Evolutionary conservation across 2,113 vertebrate species (phyloP).

Genomic region (Lucifuga dentata): DNA sequence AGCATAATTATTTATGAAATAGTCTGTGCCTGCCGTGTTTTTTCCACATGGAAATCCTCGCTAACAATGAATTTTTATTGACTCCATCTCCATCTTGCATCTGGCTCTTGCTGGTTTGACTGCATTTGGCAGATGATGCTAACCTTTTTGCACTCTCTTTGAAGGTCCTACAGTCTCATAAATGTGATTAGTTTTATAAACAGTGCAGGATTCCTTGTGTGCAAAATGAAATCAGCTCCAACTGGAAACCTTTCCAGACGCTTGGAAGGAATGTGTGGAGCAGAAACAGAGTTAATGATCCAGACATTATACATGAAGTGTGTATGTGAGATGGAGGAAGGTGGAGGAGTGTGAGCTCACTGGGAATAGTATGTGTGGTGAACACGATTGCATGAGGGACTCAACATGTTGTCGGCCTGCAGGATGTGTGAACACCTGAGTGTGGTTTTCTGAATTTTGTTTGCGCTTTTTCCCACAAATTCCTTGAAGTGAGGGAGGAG

Average conservation of each 20-base stretch:
- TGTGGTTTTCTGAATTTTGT: conserved; percentile 39
- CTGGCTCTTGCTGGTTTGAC: conserved; percentile 34
- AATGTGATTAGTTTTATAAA: conserved; percentile 45
- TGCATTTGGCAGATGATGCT: background rate
- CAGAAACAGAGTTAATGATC: background rate
- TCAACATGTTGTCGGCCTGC: conserved; percentile 18
- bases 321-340: background rate
- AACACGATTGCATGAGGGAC: conserved; percentile 66
- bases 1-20: no score
- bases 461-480: conserved; percentile 49
- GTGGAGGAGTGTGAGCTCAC: conserved; percentile 40
- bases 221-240: conserved; percentile 32
- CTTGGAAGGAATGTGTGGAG: conserved; percentile 27
- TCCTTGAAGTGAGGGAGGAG: conserved; percentile 38
- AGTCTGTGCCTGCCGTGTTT: no score
- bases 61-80: conserved; percentile 5
- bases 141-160: conserved; percentile 13
- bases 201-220: conserved; percentile 32
- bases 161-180: conserved; percentile 17
- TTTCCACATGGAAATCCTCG: background rate
- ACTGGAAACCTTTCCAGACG: background rate
- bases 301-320: conserved; percentile 40
- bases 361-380: conserved; percentile 51
- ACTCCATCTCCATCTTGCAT: conserved; percentile 27
- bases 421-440: conserved; percentile 65